Evolutionary conservation across 2,888 invertebrate genomes (phyloP).

Genomic region (Uloborus plumipes): DNA sequence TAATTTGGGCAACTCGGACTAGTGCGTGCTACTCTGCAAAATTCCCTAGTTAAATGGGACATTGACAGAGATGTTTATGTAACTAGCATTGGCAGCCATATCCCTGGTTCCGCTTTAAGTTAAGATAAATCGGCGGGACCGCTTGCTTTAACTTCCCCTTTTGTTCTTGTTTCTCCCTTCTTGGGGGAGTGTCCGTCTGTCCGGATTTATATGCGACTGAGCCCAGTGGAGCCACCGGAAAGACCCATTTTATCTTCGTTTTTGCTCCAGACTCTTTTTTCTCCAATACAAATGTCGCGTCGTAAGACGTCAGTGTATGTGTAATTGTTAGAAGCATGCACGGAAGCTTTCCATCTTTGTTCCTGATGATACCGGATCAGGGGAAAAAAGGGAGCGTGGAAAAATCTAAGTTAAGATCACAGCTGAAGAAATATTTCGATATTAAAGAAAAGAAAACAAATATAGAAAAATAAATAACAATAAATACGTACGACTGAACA

Average conservation of each 20-base stretch:
- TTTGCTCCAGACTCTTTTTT: conserved; percentile 3
- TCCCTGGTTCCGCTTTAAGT: conserved; percentile 49
- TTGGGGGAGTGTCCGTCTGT: conserved; percentile 21
- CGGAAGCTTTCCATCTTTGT: conserved; percentile 51
- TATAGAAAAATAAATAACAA: no score
- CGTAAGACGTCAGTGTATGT: conserved; percentile 34
- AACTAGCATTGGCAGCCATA: conserved; percentile 63
- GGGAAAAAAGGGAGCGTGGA: conserved; percentile 4
- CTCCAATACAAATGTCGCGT: conserved; percentile 16
- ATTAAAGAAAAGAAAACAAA: no score
- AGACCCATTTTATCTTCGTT: conserved; percentile 48
- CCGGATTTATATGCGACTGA: neutral
- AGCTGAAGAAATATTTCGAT: no score
- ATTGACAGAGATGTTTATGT: conserved; percentile 62
- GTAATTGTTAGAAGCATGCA: conserved; percentile 53
- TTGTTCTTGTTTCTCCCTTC: conserved; percentile 14
- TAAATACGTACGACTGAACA: no score
- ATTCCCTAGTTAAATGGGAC: conserved; percentile 63
- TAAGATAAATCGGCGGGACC: conserved; percentile 57
- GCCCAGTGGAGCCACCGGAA: conserved; percentile 43
- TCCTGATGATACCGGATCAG: neutral
- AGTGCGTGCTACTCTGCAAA: conserved; percentile 53
- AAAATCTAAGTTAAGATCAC: neutral
- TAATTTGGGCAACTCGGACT: conserved; percentile 46
- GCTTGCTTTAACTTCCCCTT: conserved; percentile 20